Percentiles rank a stretch among this genome's conserved stretches.
phyloP scores from a whole-genome alignment of 2,888 invertebrate genomes.

The Diaperis boleti region DNA sequence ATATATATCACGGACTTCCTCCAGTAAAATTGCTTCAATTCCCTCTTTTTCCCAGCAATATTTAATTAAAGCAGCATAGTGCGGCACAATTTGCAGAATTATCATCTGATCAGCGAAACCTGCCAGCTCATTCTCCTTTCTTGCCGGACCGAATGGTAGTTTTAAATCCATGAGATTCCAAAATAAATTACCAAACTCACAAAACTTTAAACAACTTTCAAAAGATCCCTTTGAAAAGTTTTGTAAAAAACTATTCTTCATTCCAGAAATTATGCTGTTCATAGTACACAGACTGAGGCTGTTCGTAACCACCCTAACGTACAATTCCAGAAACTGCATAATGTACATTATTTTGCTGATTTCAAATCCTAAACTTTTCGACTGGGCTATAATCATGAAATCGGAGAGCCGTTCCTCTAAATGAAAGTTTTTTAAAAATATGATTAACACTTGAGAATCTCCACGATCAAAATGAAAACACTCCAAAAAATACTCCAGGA shows the following conservation, averaged over 20 bases:
- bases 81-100: conserved; percentile 74
- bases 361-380: conserved; percentile 65
- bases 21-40: conserved; percentile 55
- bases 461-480: conserved; percentile 64
- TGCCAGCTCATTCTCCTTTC: neutral
- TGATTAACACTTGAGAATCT: conserved; percentile 59
- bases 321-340: conserved; percentile 42
- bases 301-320: conserved; percentile 55
- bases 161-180: conserved; percentile 6
- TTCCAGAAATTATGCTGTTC: neutral
- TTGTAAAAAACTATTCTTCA: conserved; percentile 1
- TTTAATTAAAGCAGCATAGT: conserved; percentile 60
- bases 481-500: conserved; percentile 64
- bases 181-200: conserved; percentile 4
- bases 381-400: conserved; percentile 64
- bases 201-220: neutral
- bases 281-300: neutral
- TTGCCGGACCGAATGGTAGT: neutral
- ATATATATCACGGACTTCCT: conserved; percentile 72
- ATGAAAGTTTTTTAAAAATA: conserved; percentile 63
- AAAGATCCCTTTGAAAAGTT: neutral
- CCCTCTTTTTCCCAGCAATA: conserved; percentile 48
- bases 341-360: conserved; percentile 65
- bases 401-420: conserved; percentile 64
- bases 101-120: conserved; percentile 72